A percentile compares a stretch with the other conserved stretches of the same genome.
These are phyloP conservation scores for Clitarchus hookeri DNA, from an alignment of 2,888 invertebrate species.

Conservation along the genomic window DNA sequence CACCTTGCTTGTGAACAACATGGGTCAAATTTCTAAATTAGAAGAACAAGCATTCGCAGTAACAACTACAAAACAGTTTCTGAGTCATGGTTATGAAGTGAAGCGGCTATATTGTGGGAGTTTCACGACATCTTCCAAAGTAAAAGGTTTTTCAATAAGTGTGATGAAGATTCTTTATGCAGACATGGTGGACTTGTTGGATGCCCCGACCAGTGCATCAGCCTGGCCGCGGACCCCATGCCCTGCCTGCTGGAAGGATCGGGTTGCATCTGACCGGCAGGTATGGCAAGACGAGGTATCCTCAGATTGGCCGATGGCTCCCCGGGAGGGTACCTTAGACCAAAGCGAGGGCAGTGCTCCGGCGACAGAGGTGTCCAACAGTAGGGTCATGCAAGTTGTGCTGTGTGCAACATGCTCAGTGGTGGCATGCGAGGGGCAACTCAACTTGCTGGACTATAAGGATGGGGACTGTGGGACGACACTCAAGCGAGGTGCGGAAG, in stretches of 20 bases:
- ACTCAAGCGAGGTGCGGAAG: constrained; percentile 64
- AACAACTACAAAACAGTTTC: constrained; percentile 54
- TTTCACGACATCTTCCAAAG: constrained; percentile 75
- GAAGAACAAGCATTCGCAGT: constrained; percentile 64
- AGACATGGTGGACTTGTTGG: constrained; percentile 60
- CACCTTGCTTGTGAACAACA: constrained; percentile 75
- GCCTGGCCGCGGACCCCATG: constrained; percentile 61
- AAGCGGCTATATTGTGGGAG: constrained; percentile 42
- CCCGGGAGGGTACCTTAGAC: constrained; percentile 9
- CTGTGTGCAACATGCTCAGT: constrained; percentile 51
- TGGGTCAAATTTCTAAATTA: constrained; percentile 73
- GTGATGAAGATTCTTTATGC: constrained; percentile 61
- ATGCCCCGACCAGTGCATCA: constrained; percentile 62
- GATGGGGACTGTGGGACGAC: constrained; percentile 76
- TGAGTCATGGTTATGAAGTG: constrained; percentile 35
- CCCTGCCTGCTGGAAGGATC: constrained; percentile 24
- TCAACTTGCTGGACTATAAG: constrained; percentile 65
- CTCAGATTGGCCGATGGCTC: not conserved
- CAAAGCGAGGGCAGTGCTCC: not conserved
- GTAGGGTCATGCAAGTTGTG: constrained; percentile 26
- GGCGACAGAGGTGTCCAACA: constrained; percentile 21
- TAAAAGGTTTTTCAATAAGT: constrained; percentile 77
- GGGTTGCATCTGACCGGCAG: not conserved
- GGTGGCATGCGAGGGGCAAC: constrained; percentile 28
- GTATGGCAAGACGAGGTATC: constrained; percentile 19